Evolutionary conservation across 2,113 vertebrate genomes (phyloP).

Genomic region (Sakesphorus luctuosus): DNA sequence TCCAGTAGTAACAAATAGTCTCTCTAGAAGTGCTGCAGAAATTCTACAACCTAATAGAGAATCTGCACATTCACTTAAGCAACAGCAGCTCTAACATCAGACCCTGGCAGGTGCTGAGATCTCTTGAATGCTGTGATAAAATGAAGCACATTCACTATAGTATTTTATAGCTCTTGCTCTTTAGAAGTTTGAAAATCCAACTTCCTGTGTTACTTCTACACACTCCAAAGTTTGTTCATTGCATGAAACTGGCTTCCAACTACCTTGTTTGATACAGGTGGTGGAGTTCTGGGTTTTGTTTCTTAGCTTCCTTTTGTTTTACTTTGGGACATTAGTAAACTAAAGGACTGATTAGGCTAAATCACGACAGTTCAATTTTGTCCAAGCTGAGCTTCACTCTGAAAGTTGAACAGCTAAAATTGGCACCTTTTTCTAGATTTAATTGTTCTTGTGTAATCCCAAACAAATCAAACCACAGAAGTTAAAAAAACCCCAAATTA

Average conservation of each 20-base stretch:
- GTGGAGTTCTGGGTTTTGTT: neutral
- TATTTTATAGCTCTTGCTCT: neutral
- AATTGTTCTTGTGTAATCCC: neutral
- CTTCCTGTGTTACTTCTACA: neutral
- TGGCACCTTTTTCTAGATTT: neutral
- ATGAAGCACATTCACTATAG: neutral
- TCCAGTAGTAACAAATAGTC: neutral
- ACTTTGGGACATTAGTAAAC: neutral
- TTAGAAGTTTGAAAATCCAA: neutral
- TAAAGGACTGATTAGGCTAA: neutral
- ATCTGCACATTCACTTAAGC: neutral
- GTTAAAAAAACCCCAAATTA: neutral
- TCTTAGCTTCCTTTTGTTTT: neutral
- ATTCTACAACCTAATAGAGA: neutral
- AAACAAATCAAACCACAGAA: neutral
- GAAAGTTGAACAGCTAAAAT: neutral
- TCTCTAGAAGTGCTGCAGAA: neutral
- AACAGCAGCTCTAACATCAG: neutral
- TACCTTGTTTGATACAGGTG: neutral
- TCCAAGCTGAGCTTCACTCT: neutral
- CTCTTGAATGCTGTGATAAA: neutral
- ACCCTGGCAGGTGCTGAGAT: neutral
- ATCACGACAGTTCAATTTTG: neutral
- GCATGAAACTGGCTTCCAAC: neutral
- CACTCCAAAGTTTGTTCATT: neutral